These are phyloP conservation scores for Drosophila simulans DNA, from an alignment of 1,140 invertebrate genomes.

Conservation along the genomic window DNA sequence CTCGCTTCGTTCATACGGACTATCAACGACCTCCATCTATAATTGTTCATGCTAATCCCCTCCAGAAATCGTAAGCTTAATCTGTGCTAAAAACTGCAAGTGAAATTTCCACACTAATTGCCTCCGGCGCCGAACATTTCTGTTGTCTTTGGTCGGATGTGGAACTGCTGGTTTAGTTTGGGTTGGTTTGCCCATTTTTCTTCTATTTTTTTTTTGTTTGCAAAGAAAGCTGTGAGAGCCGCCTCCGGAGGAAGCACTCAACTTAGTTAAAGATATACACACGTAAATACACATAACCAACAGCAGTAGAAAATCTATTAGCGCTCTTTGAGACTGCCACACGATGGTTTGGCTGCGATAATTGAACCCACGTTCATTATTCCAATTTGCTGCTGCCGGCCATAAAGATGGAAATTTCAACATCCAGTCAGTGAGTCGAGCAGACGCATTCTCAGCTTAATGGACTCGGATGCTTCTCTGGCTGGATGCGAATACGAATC, in stretches of 20 bases:
- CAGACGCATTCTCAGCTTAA: slow-evolving; percentile 68
- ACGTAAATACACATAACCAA: background rate
- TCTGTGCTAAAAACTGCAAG: slow-evolving; percentile 74
- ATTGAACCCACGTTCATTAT: slow-evolving; percentile 82
- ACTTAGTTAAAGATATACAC: background rate
- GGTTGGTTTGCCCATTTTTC: background rate
- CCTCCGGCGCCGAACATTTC: slow-evolving; percentile 62
- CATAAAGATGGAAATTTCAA: slow-evolving; percentile 43
- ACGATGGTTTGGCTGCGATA: slow-evolving; percentile 79
- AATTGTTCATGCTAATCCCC: slow-evolving; percentile 75
- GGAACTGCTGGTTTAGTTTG: slow-evolving; percentile 12
- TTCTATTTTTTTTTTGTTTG: slow-evolving; percentile 60
- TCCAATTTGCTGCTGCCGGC: slow-evolving; percentile 68
- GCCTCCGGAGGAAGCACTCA: slow-evolving; percentile 52
- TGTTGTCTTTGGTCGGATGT: slow-evolving; percentile 59
- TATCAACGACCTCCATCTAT: slow-evolving; percentile 77
- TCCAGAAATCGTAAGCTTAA: slow-evolving; percentile 61
- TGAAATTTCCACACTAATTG: slow-evolving; percentile 81
- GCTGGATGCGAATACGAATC: slow-evolving; percentile 11
- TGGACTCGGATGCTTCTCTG: slow-evolving; percentile 37
- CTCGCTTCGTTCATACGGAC: background rate
- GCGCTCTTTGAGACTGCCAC: slow-evolving; percentile 63
- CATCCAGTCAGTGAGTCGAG: slow-evolving; percentile 8
- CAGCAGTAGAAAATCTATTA: slow-evolving; percentile 78
- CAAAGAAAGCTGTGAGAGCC: slow-evolving; percentile 67